Conservation (phyloP, 1,140 invertebrate species). For the Odontomachus brunneus region DNA sequence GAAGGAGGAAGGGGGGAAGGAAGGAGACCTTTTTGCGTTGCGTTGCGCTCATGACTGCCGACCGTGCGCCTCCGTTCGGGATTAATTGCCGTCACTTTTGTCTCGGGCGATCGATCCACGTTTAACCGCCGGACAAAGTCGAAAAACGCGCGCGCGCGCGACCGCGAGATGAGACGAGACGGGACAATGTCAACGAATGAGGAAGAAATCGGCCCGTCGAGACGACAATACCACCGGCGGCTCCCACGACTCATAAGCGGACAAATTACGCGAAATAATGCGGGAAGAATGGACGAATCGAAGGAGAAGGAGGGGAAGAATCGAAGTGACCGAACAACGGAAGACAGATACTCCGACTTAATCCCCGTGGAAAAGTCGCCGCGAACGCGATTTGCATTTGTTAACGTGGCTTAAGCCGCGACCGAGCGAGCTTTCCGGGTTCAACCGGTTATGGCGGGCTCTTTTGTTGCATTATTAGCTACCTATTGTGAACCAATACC, state of each 20-base stretch:
- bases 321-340: constrained; percentile 54
- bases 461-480: constrained; percentile 74
- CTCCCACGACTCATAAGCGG: constrained; percentile 2
- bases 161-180: no score
- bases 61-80: constrained; percentile 33
- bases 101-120: constrained; percentile 54
- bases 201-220: not conserved
- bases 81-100: constrained; percentile 71
- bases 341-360: constrained; percentile 64
- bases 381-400: constrained; percentile 77
- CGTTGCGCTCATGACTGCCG: constrained; percentile 26
- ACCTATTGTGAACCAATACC: constrained; percentile 72
- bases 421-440: constrained; percentile 78
- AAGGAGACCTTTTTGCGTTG: constrained; percentile 68
- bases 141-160: not conserved
- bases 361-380: constrained; percentile 74
- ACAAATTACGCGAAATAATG: constrained; percentile 21
- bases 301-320: no score
- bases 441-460: constrained; percentile 70
- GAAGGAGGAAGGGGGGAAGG: not conserved
- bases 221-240: not conserved
- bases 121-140: constrained; percentile 11
- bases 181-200: no score
- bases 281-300: constrained; percentile 1
- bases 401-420: constrained; percentile 74